Evolutionary conservation across 2,113 vertebrate genomes (phyloP).

Genomic region (Hylia prasina): DNA sequence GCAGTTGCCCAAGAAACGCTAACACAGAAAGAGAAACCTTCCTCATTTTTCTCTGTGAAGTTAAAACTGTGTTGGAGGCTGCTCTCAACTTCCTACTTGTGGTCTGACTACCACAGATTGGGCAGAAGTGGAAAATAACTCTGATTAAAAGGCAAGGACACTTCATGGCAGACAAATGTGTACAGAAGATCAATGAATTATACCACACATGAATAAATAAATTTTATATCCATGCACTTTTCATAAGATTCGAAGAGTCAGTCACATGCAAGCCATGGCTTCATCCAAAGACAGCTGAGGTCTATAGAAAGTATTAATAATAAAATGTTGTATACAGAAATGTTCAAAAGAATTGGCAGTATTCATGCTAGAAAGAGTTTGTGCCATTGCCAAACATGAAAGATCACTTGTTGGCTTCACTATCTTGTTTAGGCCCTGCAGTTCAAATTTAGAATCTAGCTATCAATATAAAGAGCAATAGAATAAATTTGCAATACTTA

Average conservation of each 20-base stretch:
- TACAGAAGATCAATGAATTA: background rate
- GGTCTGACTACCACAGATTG: background rate
- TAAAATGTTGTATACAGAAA: background rate
- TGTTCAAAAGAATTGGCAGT: background rate
- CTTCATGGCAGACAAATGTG: background rate
- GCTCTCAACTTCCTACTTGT: accelerated
- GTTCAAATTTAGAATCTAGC: background rate
- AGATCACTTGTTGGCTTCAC: background rate
- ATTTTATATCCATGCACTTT: background rate
- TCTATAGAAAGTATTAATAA: background rate
- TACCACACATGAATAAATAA: background rate
- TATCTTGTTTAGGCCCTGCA: background rate
- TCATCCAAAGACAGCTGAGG: background rate
- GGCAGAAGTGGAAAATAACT: background rate
- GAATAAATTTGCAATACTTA: background rate
- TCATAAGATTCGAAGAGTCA: background rate
- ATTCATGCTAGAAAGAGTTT: background rate
- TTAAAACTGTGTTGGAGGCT: background rate
- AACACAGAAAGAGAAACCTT: background rate
- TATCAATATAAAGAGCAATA: background rate
- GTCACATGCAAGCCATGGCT: background rate
- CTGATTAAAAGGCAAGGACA: background rate
- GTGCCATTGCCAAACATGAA: background rate
- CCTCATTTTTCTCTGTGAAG: background rate
- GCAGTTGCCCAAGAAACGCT: background rate